Base-by-base conservation (phyloP, 2,797 vertebrate genomes). In the Lagorchestes hirsutus region DNA sequence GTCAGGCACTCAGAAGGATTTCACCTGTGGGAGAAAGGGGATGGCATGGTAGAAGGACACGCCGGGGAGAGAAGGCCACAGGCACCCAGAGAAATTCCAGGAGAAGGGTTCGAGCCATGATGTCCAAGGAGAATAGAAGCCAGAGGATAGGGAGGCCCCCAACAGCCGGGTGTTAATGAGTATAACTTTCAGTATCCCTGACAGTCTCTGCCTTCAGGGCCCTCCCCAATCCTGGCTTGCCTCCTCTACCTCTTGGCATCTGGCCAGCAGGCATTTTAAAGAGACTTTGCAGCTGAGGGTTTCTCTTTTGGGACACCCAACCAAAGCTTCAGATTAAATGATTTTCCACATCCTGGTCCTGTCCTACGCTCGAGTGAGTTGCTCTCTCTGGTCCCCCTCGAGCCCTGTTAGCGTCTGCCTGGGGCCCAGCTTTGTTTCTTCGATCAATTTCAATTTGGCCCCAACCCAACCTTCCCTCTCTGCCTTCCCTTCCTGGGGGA, bases 391-490 rank as follows among this genome's bases (percentile, higher is more conserved):
- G 67, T 40, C 16, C 67, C 67, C 67, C 67, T 67, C 16, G n/a
- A 74, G 67, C n/a, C 67, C 67, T 40, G 67, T 74, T 74, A 74
- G 67, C 67, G 6, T 3, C n/a, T 40, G 67, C 67, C n/a, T 74
- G 18, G 67, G 94, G 97, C 94, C 27, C 90, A 97, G 91, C 95
- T 96, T 97, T 97, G 67, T 98, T 96, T 97, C 97, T 96, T 90
- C 14, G 90, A 97, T 98, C 97, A 92, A 74, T 97, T 97, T 95
- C 95, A 96, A 95, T 97, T 97, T 96, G 96, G 97, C 94, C 96
- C 5, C 91, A 93, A 74, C 67, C 90, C 94, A 95, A 96, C 92
- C 74, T 97, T 91, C 31, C 55, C 67, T 74, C 67, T 22, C 95
- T 92, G 95, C 92, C 12, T 6, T 40, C 29, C 55, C 58, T 59